phyloP scores from a whole-genome alignment of 2,113 vertebrate genomes.

The Psilopogon haemacephalus region DNA sequence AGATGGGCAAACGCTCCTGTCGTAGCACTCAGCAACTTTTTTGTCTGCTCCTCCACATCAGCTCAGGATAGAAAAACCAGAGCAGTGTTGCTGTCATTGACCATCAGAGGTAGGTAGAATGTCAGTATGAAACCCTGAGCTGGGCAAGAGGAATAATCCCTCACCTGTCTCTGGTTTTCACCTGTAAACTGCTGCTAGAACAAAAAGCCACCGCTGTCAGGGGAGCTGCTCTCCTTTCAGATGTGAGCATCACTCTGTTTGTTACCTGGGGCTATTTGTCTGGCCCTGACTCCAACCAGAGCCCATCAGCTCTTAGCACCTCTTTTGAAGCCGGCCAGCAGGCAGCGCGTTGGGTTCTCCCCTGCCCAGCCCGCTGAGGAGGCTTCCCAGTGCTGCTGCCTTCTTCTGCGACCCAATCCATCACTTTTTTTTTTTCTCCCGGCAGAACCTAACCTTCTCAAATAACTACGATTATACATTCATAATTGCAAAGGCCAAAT shows the following conservation, averaged over 20 bases:
- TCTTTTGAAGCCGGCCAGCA: not conserved
- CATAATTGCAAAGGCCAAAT: constrained; percentile 71
- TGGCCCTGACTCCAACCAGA: not conserved
- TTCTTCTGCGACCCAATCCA: constrained; percentile 5
- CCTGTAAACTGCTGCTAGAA: not conserved
- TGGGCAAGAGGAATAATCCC: not conserved
- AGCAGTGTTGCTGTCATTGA: not conserved
- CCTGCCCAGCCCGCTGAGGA: not conserved
- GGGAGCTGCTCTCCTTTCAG: not conserved
- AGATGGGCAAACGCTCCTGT: not conserved
- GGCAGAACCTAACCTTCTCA: constrained; percentile 14
- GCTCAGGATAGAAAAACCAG: not conserved
- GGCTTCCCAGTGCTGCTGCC: not conserved
- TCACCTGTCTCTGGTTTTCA: not conserved
- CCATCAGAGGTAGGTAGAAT: not conserved
- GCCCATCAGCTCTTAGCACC: not conserved
- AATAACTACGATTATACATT: constrained; percentile 60
- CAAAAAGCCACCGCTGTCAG: not conserved
- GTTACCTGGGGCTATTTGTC: not conserved
- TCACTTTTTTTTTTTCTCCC: constrained; percentile 40
- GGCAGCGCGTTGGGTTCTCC: not conserved
- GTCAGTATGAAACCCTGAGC: not conserved
- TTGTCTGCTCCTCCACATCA: not conserved
- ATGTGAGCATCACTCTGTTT: not conserved
- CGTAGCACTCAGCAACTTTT: not conserved